These are phyloP conservation scores for Rhabdomys dilectus DNA, from an alignment of 2,113 vertebrate species.

Conservation along the genomic window DNA sequence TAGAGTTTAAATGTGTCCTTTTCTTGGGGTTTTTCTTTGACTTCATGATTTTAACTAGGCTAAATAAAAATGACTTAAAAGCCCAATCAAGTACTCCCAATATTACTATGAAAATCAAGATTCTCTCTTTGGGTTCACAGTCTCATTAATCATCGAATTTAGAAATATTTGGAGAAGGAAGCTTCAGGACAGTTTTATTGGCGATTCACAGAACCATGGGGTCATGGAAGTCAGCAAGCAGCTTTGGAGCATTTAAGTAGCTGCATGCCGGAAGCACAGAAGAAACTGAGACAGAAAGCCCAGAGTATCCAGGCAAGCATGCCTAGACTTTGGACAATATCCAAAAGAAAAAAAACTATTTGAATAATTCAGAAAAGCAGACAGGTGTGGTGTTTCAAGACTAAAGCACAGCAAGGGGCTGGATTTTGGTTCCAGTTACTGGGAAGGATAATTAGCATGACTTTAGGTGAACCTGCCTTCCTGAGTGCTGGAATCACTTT, in stretches of 20 bases:
- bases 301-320: too few species aligned
- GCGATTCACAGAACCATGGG: not conserved
- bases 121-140: not conserved
- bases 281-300: not conserved
- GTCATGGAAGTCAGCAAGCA: not conserved
- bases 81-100: not conserved
- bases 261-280: not conserved
- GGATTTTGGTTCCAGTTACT: not conserved
- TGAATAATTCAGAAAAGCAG: not conserved
- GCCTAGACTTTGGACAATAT: not conserved
- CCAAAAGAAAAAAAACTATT: not conserved
- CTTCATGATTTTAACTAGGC: not conserved
- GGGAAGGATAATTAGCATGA: not conserved
- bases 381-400: too few species aligned
- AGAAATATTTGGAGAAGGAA: not conserved
- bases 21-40: not conserved
- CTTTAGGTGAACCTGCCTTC: not conserved
- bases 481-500: not conserved
- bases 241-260: accelerated
- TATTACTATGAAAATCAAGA: not conserved
- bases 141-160: not conserved
- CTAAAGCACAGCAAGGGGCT: too few species aligned
- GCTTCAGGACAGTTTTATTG: not conserved
- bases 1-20: conserved; percentile 12
- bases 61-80: conserved; percentile 30